Evolutionary conservation across 1,140 invertebrate species (phyloP).

Genomic region (Drosophila jambulina): DNA sequence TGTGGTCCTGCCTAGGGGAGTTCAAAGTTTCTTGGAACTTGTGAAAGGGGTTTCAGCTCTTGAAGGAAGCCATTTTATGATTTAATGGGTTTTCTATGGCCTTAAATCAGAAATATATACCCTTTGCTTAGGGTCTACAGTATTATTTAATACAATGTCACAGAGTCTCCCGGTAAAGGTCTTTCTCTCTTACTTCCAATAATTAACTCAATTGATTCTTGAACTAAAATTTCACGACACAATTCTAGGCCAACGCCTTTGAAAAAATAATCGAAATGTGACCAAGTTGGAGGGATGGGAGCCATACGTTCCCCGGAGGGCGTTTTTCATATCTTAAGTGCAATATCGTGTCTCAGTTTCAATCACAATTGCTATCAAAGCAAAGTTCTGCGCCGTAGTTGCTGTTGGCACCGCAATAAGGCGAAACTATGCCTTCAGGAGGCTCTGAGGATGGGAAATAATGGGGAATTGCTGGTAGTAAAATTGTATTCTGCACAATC

Average conservation of each 20-base stretch:
- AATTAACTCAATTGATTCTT: not conserved
- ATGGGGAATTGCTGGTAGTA: slow-evolving; percentile 6
- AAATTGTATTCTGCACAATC: slow-evolving; percentile 56
- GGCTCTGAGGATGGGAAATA: slow-evolving; percentile 1
- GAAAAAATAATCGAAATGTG: slow-evolving; percentile 29
- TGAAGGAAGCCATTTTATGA: not conserved
- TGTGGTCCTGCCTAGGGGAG: not conserved
- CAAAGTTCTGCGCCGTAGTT: slow-evolving; percentile 42
- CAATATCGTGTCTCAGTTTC: slow-evolving; percentile 67
- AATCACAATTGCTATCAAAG: slow-evolving; percentile 63
- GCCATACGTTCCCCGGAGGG: slow-evolving; percentile 5
- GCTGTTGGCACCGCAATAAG: slow-evolving; percentile 56
- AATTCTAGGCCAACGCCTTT: slow-evolving; percentile 19
- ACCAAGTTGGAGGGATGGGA: not conserved
- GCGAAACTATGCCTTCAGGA: slow-evolving; percentile 56
- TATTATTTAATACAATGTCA: too few species aligned
- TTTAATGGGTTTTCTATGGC: not conserved
- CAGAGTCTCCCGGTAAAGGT: too few species aligned
- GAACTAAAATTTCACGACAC: not conserved
- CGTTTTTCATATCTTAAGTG: slow-evolving; percentile 63
- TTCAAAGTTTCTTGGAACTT: slow-evolving; percentile 9
- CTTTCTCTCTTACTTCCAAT: not conserved
- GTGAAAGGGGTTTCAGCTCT: not conserved
- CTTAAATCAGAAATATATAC: too few species aligned
- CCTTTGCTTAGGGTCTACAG: too few species aligned